Percentiles rank a stretch among this genome's conserved stretches.
phyloP scores from a whole-genome alignment of 2,888 invertebrate species.

The Mellilla xanthometata region DNA sequence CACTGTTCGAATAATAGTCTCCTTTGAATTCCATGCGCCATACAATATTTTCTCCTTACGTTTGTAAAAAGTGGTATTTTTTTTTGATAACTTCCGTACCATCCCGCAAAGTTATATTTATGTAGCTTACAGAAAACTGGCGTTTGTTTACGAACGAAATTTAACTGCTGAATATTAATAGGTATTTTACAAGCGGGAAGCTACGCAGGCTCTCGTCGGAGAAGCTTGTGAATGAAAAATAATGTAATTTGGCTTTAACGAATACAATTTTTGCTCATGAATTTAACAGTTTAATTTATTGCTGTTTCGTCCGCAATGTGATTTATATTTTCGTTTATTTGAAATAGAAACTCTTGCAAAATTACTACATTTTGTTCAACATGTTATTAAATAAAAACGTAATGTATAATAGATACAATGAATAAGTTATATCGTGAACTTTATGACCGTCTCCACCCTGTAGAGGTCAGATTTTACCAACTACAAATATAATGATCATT shows the following conservation, averaged over 20 bases:
- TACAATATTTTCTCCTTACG: slow-evolving; percentile 19
- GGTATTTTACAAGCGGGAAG: slow-evolving; percentile 7
- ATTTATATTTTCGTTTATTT: too few species aligned
- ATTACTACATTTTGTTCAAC: too few species aligned
- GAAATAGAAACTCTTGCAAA: too few species aligned
- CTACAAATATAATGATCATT: neutral
- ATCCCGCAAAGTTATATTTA: slow-evolving; percentile 12
- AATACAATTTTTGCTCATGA: slow-evolving; percentile 1
- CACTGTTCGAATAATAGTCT: slow-evolving; percentile 7
- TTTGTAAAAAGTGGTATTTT: too few species aligned
- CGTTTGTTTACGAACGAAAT: slow-evolving; percentile 18
- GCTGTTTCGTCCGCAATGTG: neutral
- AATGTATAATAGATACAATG: too few species aligned
- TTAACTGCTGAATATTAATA: slow-evolving; percentile 18
- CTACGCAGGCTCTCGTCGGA: slow-evolving; percentile 8
- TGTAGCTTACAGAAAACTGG: slow-evolving; percentile 10
- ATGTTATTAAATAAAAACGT: too few species aligned
- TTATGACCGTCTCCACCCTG: too few species aligned
- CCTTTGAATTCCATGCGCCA: slow-evolving; percentile 17
- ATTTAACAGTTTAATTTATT: neutral
- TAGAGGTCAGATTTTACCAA: too few species aligned
- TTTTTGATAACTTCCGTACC: slow-evolving; percentile 23
- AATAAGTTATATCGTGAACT: too few species aligned
- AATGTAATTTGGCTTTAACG: slow-evolving; percentile 7
- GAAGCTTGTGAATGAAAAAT: slow-evolving; percentile 11